These are phyloP conservation scores for Cotesia typhae DNA, from an alignment of 1,140 invertebrate genomes.

Conservation along the genomic window DNA sequence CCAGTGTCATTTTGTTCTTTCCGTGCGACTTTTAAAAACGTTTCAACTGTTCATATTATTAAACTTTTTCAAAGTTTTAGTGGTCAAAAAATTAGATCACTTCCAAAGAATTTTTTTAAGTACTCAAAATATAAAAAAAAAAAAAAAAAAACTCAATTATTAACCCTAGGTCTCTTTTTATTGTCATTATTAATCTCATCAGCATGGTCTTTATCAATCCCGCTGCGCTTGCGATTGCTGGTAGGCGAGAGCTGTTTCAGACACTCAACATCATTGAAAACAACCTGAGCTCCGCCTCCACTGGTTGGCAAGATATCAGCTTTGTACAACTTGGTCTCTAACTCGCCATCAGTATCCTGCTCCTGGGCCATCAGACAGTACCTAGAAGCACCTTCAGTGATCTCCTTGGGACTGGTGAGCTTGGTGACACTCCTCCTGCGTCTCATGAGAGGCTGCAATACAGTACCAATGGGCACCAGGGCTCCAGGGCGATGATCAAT, in stretches of 20 bases:
- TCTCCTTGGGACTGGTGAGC: conserved; percentile 71
- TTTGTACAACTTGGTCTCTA: conserved; percentile 94
- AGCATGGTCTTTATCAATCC: conserved; percentile 41
- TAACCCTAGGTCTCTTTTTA: conserved; percentile 53
- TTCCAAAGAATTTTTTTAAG: no score
- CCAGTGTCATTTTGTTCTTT: no score
- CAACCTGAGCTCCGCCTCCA: conserved; percentile 92
- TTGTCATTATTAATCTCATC: conserved; percentile 32
- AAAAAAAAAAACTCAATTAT: conserved; percentile 30
- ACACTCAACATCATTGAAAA: conserved; percentile 95
- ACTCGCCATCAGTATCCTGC: conserved; percentile 87
- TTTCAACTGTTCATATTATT: no score
- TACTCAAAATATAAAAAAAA: neutral
- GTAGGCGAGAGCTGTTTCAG: conserved; percentile 85
- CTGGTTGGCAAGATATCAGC: conserved; percentile 91
- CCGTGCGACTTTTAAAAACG: no score
- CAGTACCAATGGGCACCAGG: conserved; percentile 80
- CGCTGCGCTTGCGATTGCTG: conserved; percentile 57
- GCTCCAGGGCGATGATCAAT: conserved; percentile 87
- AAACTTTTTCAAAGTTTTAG: no score
- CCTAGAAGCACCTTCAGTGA: conserved; percentile 73
- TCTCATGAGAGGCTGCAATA: conserved; percentile 85
- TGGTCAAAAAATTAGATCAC: no score
- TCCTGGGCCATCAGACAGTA: conserved; percentile 93
- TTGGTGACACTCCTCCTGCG: conserved; percentile 86